Evolutionary conservation across 2,888 invertebrate species (phyloP), one percentile per base, ranked within the genome.

Genomic region (Fissipunctia ypsillon): DNA sequence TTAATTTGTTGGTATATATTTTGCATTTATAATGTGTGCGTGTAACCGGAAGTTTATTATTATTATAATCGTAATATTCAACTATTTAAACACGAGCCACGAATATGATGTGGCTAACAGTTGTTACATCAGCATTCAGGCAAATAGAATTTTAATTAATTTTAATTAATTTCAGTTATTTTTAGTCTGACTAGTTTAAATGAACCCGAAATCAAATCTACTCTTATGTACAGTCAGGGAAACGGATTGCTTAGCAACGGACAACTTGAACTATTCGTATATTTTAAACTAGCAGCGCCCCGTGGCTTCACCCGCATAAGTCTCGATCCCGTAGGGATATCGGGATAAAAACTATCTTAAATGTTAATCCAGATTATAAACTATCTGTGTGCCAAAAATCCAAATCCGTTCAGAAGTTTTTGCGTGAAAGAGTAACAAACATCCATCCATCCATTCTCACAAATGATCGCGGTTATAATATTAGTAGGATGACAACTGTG

Each of bases 51-150:
- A 57, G 28, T 45, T 41, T 45, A 56, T 48, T 59, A 56, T 54
- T 52, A 59, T 56, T 48, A 28, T 54, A 41, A 52, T 54, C n/a
- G 43, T 68, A 69, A 52, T 60, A 12, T 61, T 61, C 61, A 22
- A 63, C 28, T 38, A 57, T 31, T 22, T 31, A 57, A 69, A 69
- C 25, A 25, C 6, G 19, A 31, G 2, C 1, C 31, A 45, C 16
- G 14, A 45, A 38, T 43, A 66, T 54, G 4, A 16, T 60, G 31
- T 7, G n/a, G 22, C 61, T 41, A 38, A 48, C 31, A 25, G 28
- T 43, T 48, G 41, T 22, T 12, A 35, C 19, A 14, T 14, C 22
- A 25, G 3, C 12, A 48, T 73, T 12, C n/a, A 31, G 16, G 16
- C 6, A 0, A 41, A 10, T n/a, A 45, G 25, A 6, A 14, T 16